A percentile compares a stretch with the other conserved stretches of the same genome.
Evolutionary conservation across 1,140 invertebrate genomes (phyloP).

Genomic region (Popillia japonica): DNA sequence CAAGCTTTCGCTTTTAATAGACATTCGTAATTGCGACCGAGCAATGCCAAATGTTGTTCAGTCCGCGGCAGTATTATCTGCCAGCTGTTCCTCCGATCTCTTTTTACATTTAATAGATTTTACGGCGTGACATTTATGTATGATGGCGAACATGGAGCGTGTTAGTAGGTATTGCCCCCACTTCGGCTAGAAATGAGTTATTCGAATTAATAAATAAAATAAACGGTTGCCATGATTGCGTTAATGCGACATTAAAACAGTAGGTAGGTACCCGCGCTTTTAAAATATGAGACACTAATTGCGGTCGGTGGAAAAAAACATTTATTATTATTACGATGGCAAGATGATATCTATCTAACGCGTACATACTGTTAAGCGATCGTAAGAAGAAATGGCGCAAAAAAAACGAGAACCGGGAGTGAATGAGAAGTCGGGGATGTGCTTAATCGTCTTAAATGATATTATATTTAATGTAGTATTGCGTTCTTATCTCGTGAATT

Average conservation of each 20-base stretch:
- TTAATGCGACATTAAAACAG: conserved; percentile 18
- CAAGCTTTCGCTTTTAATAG: background rate
- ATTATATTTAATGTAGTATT: background rate
- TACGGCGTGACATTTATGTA: background rate
- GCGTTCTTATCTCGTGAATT: background rate
- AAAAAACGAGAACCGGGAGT: background rate
- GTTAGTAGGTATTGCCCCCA: background rate
- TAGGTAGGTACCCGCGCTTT: background rate
- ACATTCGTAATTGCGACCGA: background rate
- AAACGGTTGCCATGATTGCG: background rate
- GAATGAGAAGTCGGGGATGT: background rate
- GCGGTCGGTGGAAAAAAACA: background rate
- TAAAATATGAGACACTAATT: conserved; percentile 16
- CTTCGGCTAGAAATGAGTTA: conserved; percentile 3
- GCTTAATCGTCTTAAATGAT: conserved; percentile 15
- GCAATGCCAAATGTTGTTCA: conserved; percentile 1
- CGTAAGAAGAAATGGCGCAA: background rate
- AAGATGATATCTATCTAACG: conserved; percentile 5
- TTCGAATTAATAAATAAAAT: conserved; percentile 20
- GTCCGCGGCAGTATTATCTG: background rate
- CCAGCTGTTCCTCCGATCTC: background rate
- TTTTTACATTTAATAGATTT: conserved; percentile 13
- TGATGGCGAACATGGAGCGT: background rate
- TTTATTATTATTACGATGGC: background rate
- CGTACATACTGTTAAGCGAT: background rate